These are phyloP conservation scores for Eristalinus sepulchralis DNA, from an alignment of 2,888 invertebrate species.

Conservation along the genomic window DNA sequence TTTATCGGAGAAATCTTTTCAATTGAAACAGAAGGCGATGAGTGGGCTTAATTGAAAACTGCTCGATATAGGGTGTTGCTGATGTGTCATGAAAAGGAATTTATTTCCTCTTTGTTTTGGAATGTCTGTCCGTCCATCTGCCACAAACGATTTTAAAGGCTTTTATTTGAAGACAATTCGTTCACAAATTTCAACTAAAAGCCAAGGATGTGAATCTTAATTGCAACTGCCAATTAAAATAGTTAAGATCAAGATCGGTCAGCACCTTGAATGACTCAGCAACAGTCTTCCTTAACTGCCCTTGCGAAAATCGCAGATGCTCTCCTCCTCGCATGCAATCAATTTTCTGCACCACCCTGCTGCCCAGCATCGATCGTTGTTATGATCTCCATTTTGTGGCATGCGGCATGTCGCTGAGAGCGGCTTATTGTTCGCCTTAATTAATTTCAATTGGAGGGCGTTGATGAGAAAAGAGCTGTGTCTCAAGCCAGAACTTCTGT, in stretches of 20 bases:
- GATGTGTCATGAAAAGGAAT: neutral
- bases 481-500: slow-evolving; percentile 28
- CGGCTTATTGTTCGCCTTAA: slow-evolving; percentile 44
- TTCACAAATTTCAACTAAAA: too few relatives aligned
- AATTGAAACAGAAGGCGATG: neutral
- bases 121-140: too few relatives aligned
- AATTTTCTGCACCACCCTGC: slow-evolving; percentile 20
- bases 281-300: too few relatives aligned
- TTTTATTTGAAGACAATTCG: too few relatives aligned
- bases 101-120: too few relatives aligned
- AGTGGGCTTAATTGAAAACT: neutral
- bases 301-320: too few relatives aligned
- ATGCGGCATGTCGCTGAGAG: slow-evolving; percentile 13
- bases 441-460: slow-evolving; percentile 67
- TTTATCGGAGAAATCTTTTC: neutral
- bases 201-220: too few relatives aligned
- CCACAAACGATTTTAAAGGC: too few relatives aligned
- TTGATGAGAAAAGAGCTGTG: slow-evolving; percentile 44
- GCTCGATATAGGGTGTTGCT: neutral
- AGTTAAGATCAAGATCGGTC: too few relatives aligned
- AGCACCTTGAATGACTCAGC: too few relatives aligned
- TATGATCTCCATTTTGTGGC: neutral
- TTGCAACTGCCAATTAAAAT: too few relatives aligned
- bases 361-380: neutral
- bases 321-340: neutral